These are phyloP conservation scores for Ancistrus triradiatus DNA, from an alignment of 2,113 vertebrate genomes.

Conservation along the genomic window DNA sequence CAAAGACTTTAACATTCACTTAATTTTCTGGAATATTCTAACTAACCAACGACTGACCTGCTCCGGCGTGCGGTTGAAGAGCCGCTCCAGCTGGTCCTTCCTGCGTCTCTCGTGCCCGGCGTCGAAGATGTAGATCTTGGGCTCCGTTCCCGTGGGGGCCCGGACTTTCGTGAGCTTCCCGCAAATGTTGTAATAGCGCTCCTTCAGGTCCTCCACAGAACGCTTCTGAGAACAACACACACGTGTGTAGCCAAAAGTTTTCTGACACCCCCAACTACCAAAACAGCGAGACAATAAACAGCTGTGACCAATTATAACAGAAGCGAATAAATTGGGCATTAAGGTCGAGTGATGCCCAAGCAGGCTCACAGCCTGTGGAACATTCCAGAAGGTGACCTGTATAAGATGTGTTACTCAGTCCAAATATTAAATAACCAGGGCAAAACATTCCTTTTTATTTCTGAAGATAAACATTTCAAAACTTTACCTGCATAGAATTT, in stretches of 20 bases:
- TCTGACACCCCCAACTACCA: background rate
- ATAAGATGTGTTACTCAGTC: too few relatives aligned
- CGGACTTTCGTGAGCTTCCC: slow-evolving; percentile 91
- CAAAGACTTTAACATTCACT: too few relatives aligned
- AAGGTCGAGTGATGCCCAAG: too few relatives aligned
- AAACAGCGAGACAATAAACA: background rate
- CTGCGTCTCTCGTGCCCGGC: slow-evolving; percentile 92
- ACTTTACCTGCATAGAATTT: too few relatives aligned
- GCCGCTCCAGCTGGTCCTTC: slow-evolving; percentile 94
- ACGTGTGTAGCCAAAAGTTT: background rate
- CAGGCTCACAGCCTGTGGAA: too few relatives aligned
- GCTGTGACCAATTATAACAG: background rate
- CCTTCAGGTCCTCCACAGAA: slow-evolving; percentile 94
- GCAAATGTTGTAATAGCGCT: slow-evolving; percentile 93
- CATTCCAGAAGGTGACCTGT: too few relatives aligned
- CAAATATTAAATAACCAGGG: too few relatives aligned
- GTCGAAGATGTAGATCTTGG: slow-evolving; percentile 93
- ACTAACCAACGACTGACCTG: too few relatives aligned
- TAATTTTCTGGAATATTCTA: too few relatives aligned
- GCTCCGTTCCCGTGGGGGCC: slow-evolving; percentile 83
- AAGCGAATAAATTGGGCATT: too few relatives aligned
- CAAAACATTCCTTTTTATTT: too few relatives aligned
- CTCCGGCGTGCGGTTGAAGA: slow-evolving; percentile 94
- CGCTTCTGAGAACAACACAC: slow-evolving; percentile 76
- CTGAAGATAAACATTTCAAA: too few relatives aligned